Evolutionary conservation across 2,113 vertebrate species (phyloP).

Genomic region (Hypomesus transpacificus): DNA sequence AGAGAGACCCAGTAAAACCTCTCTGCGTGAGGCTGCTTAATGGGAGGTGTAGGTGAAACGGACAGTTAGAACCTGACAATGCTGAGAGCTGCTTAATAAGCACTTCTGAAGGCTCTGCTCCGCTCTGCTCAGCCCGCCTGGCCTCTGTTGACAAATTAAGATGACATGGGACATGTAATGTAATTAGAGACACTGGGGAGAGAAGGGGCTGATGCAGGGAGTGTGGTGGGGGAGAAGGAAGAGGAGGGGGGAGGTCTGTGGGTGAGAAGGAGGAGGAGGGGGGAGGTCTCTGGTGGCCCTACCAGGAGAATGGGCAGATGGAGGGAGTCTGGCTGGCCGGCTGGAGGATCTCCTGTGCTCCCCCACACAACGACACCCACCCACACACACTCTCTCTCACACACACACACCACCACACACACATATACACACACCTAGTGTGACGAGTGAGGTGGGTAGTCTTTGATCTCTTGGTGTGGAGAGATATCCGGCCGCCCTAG

Average conservation of each 20-base stretch:
- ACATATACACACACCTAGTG: conserved; percentile 45
- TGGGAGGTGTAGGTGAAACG: conserved; percentile 88
- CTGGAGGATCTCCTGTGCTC: conserved; percentile 56
- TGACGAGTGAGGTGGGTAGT: conserved; percentile 59
- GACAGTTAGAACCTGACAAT: conserved; percentile 84
- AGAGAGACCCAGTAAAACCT: conserved; percentile 78
- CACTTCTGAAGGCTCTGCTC: conserved; percentile 53
- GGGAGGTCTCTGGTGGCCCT: conserved; percentile 22
- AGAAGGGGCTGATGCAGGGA: conserved; percentile 5
- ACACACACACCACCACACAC: conserved; percentile 8
- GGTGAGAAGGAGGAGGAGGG: conserved; percentile 27
- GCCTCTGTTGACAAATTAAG: conserved; percentile 72
- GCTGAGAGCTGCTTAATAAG: conserved; percentile 77
- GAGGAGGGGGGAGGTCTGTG: too few species aligned
- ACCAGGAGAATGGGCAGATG: conserved; percentile 36
- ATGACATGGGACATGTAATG: conserved; percentile 71
- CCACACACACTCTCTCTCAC: too few species aligned
- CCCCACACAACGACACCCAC: conserved; percentile 25
- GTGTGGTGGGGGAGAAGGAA: conserved; percentile 11
- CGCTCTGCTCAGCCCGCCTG: conserved; percentile 45
- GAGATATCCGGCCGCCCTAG: conserved; percentile 67
- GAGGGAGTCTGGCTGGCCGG: conserved; percentile 38
- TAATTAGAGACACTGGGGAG: conserved; percentile 65
- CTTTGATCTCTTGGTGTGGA: conserved; percentile 72
- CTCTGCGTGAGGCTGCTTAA: conserved; percentile 87